Evolutionary conservation across 2,797 vertebrate genomes (phyloP), one percentile per base, ranked within the genome.

Genomic region (Argentina silus): DNA sequence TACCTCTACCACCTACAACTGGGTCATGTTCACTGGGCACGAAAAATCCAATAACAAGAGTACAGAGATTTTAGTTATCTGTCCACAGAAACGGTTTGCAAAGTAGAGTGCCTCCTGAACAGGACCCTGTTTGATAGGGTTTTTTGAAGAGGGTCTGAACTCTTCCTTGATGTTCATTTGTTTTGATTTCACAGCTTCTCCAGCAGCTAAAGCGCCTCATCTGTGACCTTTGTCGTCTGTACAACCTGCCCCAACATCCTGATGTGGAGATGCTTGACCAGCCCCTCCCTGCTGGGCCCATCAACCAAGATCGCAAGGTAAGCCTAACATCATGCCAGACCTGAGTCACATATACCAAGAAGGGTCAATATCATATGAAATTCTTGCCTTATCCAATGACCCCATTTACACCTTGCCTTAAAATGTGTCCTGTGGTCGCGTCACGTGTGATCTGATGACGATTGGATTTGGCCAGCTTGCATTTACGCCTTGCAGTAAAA

Each of bases 221-320:
- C 87, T 98, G 97, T 92, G 97, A 98, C 91, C 96, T 99, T 82
- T 99, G 97, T 91, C 95, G 97, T 78, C 93, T 99, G 79, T 98
- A 99, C 92, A 98, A 98, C 87, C 96, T 99, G 78, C 97, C 97
- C 83, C 96, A 99, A 86, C 97, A 99, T 90, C 97, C 97, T 7
- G 98, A 99, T 92, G 97, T 99, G 86, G 98, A 99, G 92, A 98
- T 98, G 97, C 92, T 98, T 85, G 97, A 99, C 91, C 97, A 99
- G 79, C 98, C 97, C 2, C 93, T 99, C 19, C 98, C 97, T 60
- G 90, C 96, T 64, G 97, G 96, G 81, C 97, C 97, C 75, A 95
- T 98, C 87, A 95, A 78, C 85, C 93, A 84, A 72, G 94, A 95
- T 55, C 81, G 92, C 80, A 90, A 94, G 92, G 93, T 87, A 85